These are phyloP conservation scores for Cryptosula pallasiana DNA, from an alignment of 2,888 invertebrate species.

Conservation along the genomic window DNA sequence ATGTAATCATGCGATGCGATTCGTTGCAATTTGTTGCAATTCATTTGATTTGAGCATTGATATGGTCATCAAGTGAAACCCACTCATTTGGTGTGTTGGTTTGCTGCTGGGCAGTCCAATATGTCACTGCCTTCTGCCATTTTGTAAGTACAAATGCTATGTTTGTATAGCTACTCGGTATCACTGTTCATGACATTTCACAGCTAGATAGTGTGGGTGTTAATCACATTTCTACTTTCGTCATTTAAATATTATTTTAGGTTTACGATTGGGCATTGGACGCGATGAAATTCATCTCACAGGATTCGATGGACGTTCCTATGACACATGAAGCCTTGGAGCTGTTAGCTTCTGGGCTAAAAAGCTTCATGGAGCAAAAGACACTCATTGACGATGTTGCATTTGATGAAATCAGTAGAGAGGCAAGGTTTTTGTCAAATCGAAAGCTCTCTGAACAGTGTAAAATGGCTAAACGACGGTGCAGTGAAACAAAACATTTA, in stretches of 20 bases:
- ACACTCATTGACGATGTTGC: conserved; percentile 60
- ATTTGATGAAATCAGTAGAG: conserved; percentile 64
- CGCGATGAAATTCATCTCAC: conserved; percentile 59
- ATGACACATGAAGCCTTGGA: conserved; percentile 50
- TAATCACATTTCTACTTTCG: no score
- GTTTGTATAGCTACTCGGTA: no score
- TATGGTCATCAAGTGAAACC: no score
- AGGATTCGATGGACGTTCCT: conserved; percentile 56
- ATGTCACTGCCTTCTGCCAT: neutral
- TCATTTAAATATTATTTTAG: conserved; percentile 47
- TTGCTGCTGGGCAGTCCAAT: neutral
- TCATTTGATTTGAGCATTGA: no score
- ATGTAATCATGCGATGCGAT: neutral
- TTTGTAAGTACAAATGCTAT: neutral
- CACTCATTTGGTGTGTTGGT: no score
- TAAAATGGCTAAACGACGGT: conserved; percentile 58
- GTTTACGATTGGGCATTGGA: conserved; percentile 64
- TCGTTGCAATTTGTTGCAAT: no score
- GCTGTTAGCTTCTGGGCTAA: conserved; percentile 54
- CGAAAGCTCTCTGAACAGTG: conserved; percentile 68
- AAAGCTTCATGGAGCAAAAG: conserved; percentile 59
- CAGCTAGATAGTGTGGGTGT: no score
- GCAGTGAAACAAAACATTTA: conserved; percentile 53
- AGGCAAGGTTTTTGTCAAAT: conserved; percentile 67
- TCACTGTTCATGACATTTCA: no score